A percentile compares a stretch with the other conserved stretches of the same genome.
These are phyloP conservation scores for Salpingus planirostris DNA, from an alignment of 2,888 invertebrate genomes.

Conservation along the genomic window DNA sequence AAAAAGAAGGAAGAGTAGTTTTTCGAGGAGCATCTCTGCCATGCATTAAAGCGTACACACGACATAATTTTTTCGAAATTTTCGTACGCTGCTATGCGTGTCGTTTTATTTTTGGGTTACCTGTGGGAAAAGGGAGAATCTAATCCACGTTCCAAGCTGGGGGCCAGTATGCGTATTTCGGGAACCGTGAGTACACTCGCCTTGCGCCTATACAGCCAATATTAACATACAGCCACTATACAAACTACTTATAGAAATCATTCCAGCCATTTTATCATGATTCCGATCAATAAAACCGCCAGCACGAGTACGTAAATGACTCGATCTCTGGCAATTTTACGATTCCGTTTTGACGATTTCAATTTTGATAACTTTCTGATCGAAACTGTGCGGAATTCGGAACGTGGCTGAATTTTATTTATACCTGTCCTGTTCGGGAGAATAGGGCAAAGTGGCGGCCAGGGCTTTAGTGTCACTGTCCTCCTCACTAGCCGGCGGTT, in stretches of 20 bases:
- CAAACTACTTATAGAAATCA: constrained; percentile 26
- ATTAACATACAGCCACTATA: constrained; percentile 23
- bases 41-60: too few relatives aligned
- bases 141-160: constrained; percentile 72
- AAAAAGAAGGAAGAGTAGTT: too few relatives aligned
- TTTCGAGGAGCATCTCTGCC: too few relatives aligned
- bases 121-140: constrained; percentile 44
- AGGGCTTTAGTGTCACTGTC: constrained; percentile 32
- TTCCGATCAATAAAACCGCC: too few relatives aligned
- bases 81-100: constrained; percentile 19
- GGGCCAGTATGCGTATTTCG: constrained; percentile 74
- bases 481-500: constrained; percentile 30
- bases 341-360: too few relatives aligned
- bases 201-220: constrained; percentile 50
- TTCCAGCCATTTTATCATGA: too few relatives aligned
- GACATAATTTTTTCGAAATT: too few relatives aligned
- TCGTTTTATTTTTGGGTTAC: too few relatives aligned
- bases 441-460: constrained; percentile 29
- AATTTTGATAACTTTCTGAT: too few relatives aligned
- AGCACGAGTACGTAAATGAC: too few relatives aligned
- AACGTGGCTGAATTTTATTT: constrained; percentile 5
- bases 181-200: constrained; percentile 68
- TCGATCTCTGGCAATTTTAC: too few relatives aligned
- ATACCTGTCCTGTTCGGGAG: constrained; percentile 35
- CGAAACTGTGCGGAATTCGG: too few relatives aligned